Conservation (phyloP, 2,888 invertebrate species). For the Pyralis farinalis region DNA sequence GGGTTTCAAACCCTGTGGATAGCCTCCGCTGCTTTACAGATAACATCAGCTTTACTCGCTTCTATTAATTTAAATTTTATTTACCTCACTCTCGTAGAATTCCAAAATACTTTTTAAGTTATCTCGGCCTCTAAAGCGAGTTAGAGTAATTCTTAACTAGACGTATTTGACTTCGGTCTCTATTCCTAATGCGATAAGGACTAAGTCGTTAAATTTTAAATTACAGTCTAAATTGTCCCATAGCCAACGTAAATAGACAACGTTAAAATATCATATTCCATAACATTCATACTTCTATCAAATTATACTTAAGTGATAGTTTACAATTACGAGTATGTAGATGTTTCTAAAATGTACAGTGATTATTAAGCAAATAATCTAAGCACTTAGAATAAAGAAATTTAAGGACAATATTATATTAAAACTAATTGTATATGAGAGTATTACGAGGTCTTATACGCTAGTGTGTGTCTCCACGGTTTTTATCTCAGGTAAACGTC, state of each 20-base stretch:
- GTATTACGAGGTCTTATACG: conserved; percentile 25
- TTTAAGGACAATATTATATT: conserved; percentile 34
- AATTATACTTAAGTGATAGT: too few relatives aligned
- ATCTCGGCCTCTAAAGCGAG: conserved; percentile 21
- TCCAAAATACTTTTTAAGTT: conserved; percentile 27
- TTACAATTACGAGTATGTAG: too few relatives aligned
- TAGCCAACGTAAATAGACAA: not conserved
- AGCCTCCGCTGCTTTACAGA: conserved; percentile 23
- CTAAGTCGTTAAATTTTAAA: not conserved
- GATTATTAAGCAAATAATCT: too few relatives aligned
- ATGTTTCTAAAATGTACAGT: conserved; percentile 21
- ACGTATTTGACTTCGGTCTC: not conserved
- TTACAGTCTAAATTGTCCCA: not conserved
- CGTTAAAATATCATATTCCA: not conserved
- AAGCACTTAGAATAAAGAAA: conserved; percentile 31
- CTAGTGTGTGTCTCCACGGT: conserved; percentile 39
- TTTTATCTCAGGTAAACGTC: conserved; percentile 57
- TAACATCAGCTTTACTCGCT: conserved; percentile 29
- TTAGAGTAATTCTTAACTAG: not conserved
- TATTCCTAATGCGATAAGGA: not conserved
- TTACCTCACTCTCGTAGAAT: conserved; percentile 29
- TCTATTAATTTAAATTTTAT: conserved; percentile 25
- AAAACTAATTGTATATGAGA: conserved; percentile 31
- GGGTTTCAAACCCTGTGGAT: conserved; percentile 29
- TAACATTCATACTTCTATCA: not conserved